Percentiles rank a stretch among this genome's conserved stretches.
Conservation (phyloP, 2,888 invertebrate genomes). For the Barypeithes pellucidus region DNA sequence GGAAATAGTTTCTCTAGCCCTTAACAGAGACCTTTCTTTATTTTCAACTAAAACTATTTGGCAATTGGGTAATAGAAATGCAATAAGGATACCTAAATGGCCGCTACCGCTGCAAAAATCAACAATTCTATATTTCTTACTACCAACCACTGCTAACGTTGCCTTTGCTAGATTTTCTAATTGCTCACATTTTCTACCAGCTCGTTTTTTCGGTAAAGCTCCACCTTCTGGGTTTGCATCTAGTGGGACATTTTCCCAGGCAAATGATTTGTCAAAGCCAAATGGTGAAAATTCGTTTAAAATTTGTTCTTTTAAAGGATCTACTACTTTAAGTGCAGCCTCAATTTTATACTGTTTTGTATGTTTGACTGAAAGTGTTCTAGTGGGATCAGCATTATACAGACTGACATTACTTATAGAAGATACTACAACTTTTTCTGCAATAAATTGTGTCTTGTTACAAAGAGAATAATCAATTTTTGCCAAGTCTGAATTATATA, state of each 20-base stretch:
- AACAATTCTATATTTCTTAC: slow-evolving; percentile 78
- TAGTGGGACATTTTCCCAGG: slow-evolving; percentile 83
- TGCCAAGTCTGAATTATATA: slow-evolving; percentile 58
- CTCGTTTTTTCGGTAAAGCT: slow-evolving; percentile 82
- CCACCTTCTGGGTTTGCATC: slow-evolving; percentile 86
- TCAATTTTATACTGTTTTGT: slow-evolving; percentile 86
- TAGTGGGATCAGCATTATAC: slow-evolving; percentile 85
- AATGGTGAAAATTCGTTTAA: slow-evolving; percentile 66
- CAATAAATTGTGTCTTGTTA: slow-evolving; percentile 1
- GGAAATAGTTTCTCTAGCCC: slow-evolving; percentile 82
- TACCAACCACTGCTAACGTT: slow-evolving; percentile 78
- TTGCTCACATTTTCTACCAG: slow-evolving; percentile 88
- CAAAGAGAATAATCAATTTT: slow-evolving; percentile 40
- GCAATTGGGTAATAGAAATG: slow-evolving; percentile 84
- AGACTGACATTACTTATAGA: slow-evolving; percentile 77
- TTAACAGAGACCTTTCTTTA: slow-evolving; percentile 87
- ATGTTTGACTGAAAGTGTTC: slow-evolving; percentile 83
- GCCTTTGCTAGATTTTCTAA: slow-evolving; percentile 88
- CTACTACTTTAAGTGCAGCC: slow-evolving; percentile 73
- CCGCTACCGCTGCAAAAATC: slow-evolving; percentile 97
- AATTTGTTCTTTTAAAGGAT: slow-evolving; percentile 71
- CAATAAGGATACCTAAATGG: slow-evolving; percentile 91
- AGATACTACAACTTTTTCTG: slow-evolving; percentile 47
- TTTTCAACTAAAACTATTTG: slow-evolving; percentile 90
- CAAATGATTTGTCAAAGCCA: slow-evolving; percentile 69